Conservation (phyloP, 2,797 vertebrate species). For the Poecilia velifera region DNA sequence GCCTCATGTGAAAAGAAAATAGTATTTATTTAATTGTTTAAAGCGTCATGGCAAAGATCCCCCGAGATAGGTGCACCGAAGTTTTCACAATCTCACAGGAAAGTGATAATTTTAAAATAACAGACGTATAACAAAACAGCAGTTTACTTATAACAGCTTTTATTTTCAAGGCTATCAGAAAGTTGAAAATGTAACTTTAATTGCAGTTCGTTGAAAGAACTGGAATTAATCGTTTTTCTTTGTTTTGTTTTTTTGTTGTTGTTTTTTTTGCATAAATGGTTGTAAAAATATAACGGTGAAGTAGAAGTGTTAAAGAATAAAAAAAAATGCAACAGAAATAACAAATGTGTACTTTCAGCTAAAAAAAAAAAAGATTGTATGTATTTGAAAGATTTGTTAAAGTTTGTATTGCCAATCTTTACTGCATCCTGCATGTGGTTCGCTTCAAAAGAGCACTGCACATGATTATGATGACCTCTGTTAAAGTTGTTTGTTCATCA, state of each 20-base stretch:
- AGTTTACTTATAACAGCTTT: background rate
- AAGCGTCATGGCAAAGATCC: background rate
- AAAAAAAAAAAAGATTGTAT: background rate
- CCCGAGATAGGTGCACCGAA: background rate
- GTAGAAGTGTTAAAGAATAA: background rate
- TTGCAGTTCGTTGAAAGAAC: background rate
- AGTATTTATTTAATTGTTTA: too few species aligned
- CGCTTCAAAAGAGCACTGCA: background rate
- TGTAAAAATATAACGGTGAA: background rate
- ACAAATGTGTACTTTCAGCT: background rate
- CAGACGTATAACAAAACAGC: background rate
- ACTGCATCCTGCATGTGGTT: background rate
- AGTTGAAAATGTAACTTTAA: background rate
- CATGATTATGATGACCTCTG: background rate
- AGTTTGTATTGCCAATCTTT: background rate
- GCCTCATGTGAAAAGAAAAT: background rate
- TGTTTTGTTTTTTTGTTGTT: too few species aligned
- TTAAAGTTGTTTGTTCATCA: conserved; percentile 27
- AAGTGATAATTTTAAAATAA: background rate
- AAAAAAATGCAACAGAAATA: background rate
- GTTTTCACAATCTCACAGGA: background rate
- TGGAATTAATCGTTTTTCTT: background rate
- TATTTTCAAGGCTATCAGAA: background rate
- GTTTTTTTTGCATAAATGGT: too few species aligned
- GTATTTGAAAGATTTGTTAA: background rate